Evolutionary conservation across 2,113 vertebrate genomes (phyloP).

Genomic region (Hippocampus guttulatus): DNA sequence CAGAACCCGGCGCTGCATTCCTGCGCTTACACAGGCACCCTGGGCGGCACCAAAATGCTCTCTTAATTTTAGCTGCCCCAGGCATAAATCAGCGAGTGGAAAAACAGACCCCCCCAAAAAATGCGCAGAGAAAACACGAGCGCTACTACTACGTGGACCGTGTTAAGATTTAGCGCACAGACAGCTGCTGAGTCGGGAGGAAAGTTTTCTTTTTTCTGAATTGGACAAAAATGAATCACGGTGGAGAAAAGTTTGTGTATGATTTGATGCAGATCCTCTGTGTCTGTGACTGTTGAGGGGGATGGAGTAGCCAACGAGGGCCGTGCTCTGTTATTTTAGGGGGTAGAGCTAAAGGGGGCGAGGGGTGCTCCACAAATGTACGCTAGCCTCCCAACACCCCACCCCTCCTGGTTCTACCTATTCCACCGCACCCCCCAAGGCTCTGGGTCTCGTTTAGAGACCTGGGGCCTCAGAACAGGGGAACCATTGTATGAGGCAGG

Average conservation of each 20-base stretch:
- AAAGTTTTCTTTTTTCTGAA: slow-evolving; percentile 3
- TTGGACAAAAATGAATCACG: slow-evolving; percentile 11
- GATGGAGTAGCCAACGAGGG: slow-evolving; percentile 35
- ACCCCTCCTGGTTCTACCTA: slow-evolving; percentile 48
- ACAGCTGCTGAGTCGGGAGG: slow-evolving; percentile 30
- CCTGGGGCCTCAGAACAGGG: slow-evolving; percentile 74
- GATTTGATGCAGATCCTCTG: slow-evolving; percentile 19
- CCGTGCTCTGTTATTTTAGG: slow-evolving; percentile 57
- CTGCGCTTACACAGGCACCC: slow-evolving; percentile 67
- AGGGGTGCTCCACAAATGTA: slow-evolving; percentile 60
- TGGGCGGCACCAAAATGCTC: slow-evolving; percentile 72
- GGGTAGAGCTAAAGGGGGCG: slow-evolving; percentile 30
- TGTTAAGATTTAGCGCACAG: slow-evolving; percentile 40
- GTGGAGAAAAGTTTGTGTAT: slow-evolving; percentile 5
- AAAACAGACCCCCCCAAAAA: slow-evolving; percentile 73
- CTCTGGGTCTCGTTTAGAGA: slow-evolving; percentile 66
- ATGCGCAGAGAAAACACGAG: slow-evolving; percentile 69
- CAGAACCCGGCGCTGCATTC: slow-evolving; percentile 63
- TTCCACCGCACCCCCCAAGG: slow-evolving; percentile 63
- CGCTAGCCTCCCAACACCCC: slow-evolving; percentile 64
- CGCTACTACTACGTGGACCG: slow-evolving; percentile 47
- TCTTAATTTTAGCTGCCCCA: slow-evolving; percentile 73
- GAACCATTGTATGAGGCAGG: slow-evolving; percentile 72
- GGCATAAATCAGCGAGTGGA: slow-evolving; percentile 72
- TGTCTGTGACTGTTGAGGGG: slow-evolving; percentile 14